Percentiles rank a stretch among this genome's conserved stretches.
Conservation (phyloP, 2,113 vertebrate genomes). For the Dipodomys ordii region DNA sequence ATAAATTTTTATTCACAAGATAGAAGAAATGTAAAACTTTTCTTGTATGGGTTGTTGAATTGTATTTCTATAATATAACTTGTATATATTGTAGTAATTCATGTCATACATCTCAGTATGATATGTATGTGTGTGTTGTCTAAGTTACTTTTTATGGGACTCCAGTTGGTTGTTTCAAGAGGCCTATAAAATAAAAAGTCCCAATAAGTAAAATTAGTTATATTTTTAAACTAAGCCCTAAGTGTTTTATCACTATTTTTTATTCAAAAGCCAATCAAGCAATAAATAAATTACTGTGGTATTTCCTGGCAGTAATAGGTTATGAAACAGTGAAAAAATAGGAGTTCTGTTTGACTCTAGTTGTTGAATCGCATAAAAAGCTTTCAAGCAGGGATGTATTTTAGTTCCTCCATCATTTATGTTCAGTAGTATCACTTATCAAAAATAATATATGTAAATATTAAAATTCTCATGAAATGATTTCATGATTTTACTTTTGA, state of each 20-base stretch:
- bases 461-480: constrained; percentile 4
- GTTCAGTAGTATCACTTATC: neutral
- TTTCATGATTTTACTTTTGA: constrained; percentile 10
- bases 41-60: neutral
- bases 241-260: constrained; percentile 48
- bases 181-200: neutral
- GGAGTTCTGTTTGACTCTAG: neutral
- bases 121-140: neutral
- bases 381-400: neutral
- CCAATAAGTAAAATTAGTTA: constrained; percentile 25
- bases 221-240: constrained; percentile 26
- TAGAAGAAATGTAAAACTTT: neutral
- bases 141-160: neutral
- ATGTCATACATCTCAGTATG: neutral
- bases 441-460: constrained; percentile 20
- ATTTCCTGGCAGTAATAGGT: constrained; percentile 18
- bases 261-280: constrained; percentile 62
- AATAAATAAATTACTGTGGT: constrained; percentile 36
- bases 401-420: neutral
- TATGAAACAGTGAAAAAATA: neutral
- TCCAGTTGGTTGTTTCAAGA: neutral
- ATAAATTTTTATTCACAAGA: neutral
- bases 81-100: neutral
- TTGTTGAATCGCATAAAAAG: neutral
- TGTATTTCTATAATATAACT: constrained; percentile 14